Evolutionary conservation across 2,888 invertebrate species (phyloP).

Genomic region (Philopedon plagiatum): DNA sequence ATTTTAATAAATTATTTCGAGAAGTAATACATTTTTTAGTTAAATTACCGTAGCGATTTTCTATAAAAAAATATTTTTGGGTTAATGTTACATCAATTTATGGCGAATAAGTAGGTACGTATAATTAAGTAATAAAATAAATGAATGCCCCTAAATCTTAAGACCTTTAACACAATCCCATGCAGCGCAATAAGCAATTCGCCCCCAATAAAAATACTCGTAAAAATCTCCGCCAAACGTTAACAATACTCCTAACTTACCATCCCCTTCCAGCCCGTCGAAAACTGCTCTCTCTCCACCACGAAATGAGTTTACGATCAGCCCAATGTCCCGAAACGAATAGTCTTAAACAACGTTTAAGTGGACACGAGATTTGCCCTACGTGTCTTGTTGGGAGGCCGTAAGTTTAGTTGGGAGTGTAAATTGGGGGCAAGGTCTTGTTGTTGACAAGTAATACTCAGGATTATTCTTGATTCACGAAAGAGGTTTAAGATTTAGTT

Average conservation of each 20-base stretch:
- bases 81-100: too few relatives aligned
- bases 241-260: conserved; percentile 37
- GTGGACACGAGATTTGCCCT: conserved; percentile 55
- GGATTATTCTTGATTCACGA: too few relatives aligned
- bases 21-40: too few relatives aligned
- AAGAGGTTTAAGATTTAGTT: too few relatives aligned
- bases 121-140: too few relatives aligned
- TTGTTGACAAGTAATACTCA: too few relatives aligned
- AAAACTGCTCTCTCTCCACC: background rate
- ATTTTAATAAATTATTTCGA: too few relatives aligned
- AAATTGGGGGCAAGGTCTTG: background rate
- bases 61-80: too few relatives aligned
- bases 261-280: background rate
- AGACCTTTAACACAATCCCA: background rate
- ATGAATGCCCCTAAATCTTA: too few relatives aligned
- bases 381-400: conserved; percentile 44
- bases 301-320: conserved; percentile 52
- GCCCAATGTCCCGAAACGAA: conserved; percentile 56
- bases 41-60: too few relatives aligned
- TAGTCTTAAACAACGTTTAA: conserved; percentile 61
- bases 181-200: conserved; percentile 5
- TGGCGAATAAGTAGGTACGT: too few relatives aligned
- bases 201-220: conserved; percentile 21
- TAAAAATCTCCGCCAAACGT: conserved; percentile 42
- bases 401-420: conserved; percentile 25